A percentile compares a stretch with the other conserved stretches of the same genome.
These are phyloP conservation scores for Trididemnum miniatum DNA, from an alignment of 23 tunicate genomes.

Conservation along the genomic window DNA sequence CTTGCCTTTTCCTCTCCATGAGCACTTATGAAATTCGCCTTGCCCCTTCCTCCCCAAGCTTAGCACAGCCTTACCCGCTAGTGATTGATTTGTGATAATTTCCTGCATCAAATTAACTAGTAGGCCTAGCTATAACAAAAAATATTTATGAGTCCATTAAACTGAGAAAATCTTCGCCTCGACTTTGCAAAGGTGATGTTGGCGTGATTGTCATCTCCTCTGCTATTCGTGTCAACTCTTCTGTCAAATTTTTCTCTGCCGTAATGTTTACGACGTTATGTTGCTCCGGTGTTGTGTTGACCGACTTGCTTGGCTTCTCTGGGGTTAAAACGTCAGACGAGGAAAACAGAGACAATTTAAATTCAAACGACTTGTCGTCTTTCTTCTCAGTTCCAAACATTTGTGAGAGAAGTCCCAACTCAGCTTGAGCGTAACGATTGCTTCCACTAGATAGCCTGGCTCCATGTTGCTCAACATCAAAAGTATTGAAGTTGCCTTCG, in stretches of 20 bases:
- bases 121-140: neutral
- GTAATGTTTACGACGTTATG: conserved; percentile 37
- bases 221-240: conserved; percentile 53
- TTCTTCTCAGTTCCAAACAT: conserved; percentile 51
- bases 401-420: conserved; percentile 61
- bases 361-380: neutral
- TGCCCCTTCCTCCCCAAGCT: too few relatives aligned
- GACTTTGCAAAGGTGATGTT: neutral
- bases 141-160: conserved; percentile 56
- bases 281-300: neutral
- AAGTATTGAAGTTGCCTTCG: neutral
- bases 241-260: conserved; percentile 28
- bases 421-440: conserved; percentile 61
- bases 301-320: neutral
- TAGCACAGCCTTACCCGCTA: too few relatives aligned
- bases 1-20: too few relatives aligned
- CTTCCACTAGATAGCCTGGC: neutral
- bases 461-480: neutral
- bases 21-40: too few relatives aligned
- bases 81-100: too few relatives aligned
- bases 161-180: conserved; percentile 65
- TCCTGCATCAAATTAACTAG: too few relatives aligned
- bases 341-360: neutral
- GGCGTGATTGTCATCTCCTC: conserved; percentile 46
- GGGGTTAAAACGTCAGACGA: neutral